Percentiles rank a stretch among this genome's conserved stretches.
Conservation (phyloP, 2,797 vertebrate genomes). For the Gymnodraco acuticeps region DNA sequence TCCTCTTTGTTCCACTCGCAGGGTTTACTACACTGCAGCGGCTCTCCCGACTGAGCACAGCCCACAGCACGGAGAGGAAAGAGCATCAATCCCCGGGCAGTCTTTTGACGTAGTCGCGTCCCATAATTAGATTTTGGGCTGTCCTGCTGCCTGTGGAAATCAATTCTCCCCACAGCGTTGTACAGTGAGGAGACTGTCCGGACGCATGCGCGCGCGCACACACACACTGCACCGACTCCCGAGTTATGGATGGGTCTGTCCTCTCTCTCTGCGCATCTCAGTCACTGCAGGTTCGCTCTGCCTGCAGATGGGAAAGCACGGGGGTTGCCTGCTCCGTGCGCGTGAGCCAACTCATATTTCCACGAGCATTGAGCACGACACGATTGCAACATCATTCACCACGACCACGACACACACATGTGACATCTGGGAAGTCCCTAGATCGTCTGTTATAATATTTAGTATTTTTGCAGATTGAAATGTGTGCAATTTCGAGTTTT, state of each 20-base stretch:
- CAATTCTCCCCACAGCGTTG: slow-evolving; percentile 53
- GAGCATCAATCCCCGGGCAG: slow-evolving; percentile 74
- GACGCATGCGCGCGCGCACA: not conserved
- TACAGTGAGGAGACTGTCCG: slow-evolving; percentile 14
- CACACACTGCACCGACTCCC: slow-evolving; percentile 39
- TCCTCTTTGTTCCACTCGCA: slow-evolving; percentile 53
- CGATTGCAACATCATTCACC: not conserved
- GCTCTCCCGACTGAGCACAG: slow-evolving; percentile 33
- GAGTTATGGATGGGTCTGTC: slow-evolving; percentile 32
- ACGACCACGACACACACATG: not conserved
- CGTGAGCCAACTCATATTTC: slow-evolving; percentile 27
- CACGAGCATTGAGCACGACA: slow-evolving; percentile 29
- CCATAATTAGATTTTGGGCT: slow-evolving; percentile 78
- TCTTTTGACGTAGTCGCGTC: slow-evolving; percentile 74
- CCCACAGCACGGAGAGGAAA: slow-evolving; percentile 47
- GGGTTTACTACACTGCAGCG: slow-evolving; percentile 23
- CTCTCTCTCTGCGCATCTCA: slow-evolving; percentile 25
- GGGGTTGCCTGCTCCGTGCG: slow-evolving; percentile 49
- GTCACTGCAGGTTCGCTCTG: slow-evolving; percentile 51
- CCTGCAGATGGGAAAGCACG: slow-evolving; percentile 27
- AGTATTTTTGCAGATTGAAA: too few species aligned
- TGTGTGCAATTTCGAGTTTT: too few species aligned
- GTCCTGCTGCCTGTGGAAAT: slow-evolving; percentile 70
- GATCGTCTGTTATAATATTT: not conserved
- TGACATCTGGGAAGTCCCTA: slow-evolving; percentile 1